Percentiles rank a stretch among this genome's conserved stretches.
Conservation (phyloP, 2,888 invertebrate genomes). For the Amblyjoppa proteus region DNA sequence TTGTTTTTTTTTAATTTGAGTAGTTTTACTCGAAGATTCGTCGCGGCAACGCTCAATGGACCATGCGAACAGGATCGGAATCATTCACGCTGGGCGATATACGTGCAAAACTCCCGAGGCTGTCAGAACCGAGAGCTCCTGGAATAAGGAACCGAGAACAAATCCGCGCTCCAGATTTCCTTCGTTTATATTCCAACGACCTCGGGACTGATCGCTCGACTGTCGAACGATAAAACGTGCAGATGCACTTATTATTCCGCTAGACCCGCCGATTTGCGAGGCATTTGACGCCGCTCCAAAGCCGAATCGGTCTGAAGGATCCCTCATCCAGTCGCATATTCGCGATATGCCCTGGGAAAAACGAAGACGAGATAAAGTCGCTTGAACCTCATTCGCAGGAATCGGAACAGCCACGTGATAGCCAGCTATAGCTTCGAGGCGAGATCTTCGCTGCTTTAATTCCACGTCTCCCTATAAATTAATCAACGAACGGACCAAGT, state of each 20-base stretch:
- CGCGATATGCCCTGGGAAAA: conserved; percentile 7
- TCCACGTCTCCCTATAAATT: conserved; percentile 19
- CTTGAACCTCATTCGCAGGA: not conserved
- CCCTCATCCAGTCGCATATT: not conserved
- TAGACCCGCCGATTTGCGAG: conserved; percentile 55
- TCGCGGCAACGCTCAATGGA: conserved; percentile 15
- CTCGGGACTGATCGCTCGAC: conserved; percentile 68
- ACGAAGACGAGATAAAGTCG: conserved; percentile 27
- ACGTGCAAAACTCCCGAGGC: conserved; percentile 50
- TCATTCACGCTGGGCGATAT: conserved; percentile 28
- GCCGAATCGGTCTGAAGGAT: conserved; percentile 8
- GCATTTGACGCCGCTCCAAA: conserved; percentile 36
- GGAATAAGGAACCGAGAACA: conserved; percentile 60
- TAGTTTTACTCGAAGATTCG: not conserved
- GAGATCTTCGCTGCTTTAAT: not conserved
- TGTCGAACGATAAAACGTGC: conserved; percentile 67
- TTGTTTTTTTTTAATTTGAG: conserved; percentile 21
- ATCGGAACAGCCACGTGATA: not conserved
- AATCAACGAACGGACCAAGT: conserved; percentile 27
- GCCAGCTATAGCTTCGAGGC: not conserved
- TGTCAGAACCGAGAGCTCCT: conserved; percentile 39
- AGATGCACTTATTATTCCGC: conserved; percentile 69
- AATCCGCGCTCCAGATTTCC: conserved; percentile 65
- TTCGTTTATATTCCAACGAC: conserved; percentile 68
- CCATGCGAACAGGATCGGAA: not conserved